Evolutionary conservation across 2,113 vertebrate genomes (phyloP), one percentile per base, ranked within the genome.

Genomic region (Halcyon senegalensis): DNA sequence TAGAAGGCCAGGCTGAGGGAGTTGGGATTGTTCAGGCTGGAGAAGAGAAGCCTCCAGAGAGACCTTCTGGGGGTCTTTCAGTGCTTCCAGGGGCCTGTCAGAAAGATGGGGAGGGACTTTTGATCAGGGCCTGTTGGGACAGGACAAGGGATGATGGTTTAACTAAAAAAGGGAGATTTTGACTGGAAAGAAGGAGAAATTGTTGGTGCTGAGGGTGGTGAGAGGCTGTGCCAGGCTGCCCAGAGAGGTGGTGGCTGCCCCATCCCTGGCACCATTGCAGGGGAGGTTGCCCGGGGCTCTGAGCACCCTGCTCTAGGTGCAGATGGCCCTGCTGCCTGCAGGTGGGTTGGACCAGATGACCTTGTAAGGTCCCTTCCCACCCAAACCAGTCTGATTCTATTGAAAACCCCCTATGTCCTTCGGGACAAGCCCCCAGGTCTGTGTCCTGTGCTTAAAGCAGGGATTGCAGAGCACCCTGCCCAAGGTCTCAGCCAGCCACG

Each of bases 361-460:
- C 19, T n/a, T 58, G 3, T 12, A 58, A n/a, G 56, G 56, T 58
- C 19, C 53, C 56, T 58, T 58, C 31, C 19, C 5, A 58, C 56
- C 31, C 56, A 58, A 58, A 58, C 31, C 56, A 58, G 4, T 6
- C 53, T 17, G 28, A 30, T 55, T 58, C 56, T n/a, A 58, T 13
- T 11, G 31, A 21, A 58, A 21, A 4, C 31, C 16, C 18, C 10
- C 7, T 6, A 0, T 1, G 24, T 8, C 56, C 16, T 75, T 53
- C 8, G 27, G 67, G 67, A 66, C 8, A 3, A 77, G 33, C 11
- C 39, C 69, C 4, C 11, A 27, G 0, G 4, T 19, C 11, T 1
- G 23, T 15, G 13, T 7, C 58, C 24, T 1, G 53, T 13, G 48
- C 55, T 9, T 69, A 27, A 2, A 3, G 59, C 41, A 41, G 25